These are phyloP conservation scores for Tupaia chinensis DNA, from an alignment of 2,113 vertebrate genomes.

Conservation along the genomic window DNA sequence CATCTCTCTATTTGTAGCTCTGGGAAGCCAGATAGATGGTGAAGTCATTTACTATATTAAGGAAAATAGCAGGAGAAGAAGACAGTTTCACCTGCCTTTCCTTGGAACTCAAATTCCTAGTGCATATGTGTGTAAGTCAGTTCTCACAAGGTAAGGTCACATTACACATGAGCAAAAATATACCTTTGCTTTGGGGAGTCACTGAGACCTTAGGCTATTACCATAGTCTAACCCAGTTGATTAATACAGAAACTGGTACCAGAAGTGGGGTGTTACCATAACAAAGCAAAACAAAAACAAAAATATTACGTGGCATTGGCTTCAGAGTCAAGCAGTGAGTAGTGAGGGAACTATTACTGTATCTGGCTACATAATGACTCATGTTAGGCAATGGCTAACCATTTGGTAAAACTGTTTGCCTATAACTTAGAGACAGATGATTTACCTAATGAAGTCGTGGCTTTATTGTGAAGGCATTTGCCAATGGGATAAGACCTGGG, in stretches of 20 bases:
- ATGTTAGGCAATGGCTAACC: constrained; percentile 11
- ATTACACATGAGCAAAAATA: constrained; percentile 47
- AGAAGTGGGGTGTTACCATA: constrained; percentile 70
- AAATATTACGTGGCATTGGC: constrained; percentile 42
- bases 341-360: constrained; percentile 49
- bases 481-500: not conserved
- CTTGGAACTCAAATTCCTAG: not conserved
- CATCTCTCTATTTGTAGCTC: constrained; percentile 59
- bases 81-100: not conserved
- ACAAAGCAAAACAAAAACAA: constrained; percentile 67
- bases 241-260: constrained; percentile 71
- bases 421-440: not conserved
- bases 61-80: not conserved
- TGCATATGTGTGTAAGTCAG: not conserved
- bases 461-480: not conserved
- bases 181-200: constrained; percentile 56
- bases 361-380: constrained; percentile 42
- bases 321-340: constrained; percentile 12
- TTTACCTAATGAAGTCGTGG: not conserved
- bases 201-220: constrained; percentile 65
- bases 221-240: constrained; percentile 47
- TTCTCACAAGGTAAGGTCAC: not conserved
- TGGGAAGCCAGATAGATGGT: constrained; percentile 50
- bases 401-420: constrained; percentile 41
- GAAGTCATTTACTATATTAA: constrained; percentile 33